Evolutionary conservation across 2,888 invertebrate genomes (phyloP).

Genomic region (Ichneumoninae sp.): DNA sequence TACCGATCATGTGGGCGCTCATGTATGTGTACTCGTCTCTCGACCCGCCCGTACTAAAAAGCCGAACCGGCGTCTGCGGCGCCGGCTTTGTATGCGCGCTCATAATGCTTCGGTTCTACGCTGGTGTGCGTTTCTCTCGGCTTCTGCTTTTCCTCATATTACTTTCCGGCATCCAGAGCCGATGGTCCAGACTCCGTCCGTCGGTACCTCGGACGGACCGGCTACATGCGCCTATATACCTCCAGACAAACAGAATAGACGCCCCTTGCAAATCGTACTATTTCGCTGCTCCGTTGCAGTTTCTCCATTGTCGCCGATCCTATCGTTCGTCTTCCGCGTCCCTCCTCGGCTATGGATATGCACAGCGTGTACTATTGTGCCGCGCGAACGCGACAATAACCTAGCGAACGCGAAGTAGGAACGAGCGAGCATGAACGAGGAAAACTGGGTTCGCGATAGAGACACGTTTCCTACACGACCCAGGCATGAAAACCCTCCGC

Average conservation of each 20-base stretch:
- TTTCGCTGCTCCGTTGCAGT: conserved; percentile 38
- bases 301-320: conserved; percentile 10
- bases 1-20: background rate
- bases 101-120: conserved; percentile 67
- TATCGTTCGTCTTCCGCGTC: conserved; percentile 49
- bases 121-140: conserved; percentile 50
- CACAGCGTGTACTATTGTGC: conserved; percentile 22
- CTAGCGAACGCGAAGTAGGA: conserved; percentile 24
- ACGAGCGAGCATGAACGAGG: conserved; percentile 33
- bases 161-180: conserved; percentile 50
- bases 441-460: conserved; percentile 37
- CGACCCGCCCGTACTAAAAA: conserved; percentile 49
- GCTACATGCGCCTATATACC: conserved; percentile 4
- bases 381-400: conserved; percentile 51
- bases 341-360: conserved; percentile 19
- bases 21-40: conserved; percentile 41
- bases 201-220: conserved; percentile 24
- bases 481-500: background rate
- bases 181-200: conserved; percentile 45
- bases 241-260: conserved; percentile 49
- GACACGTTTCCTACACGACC: conserved; percentile 36
- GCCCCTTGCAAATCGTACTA: conserved; percentile 51
- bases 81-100: conserved; percentile 74
- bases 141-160: conserved; percentile 62
- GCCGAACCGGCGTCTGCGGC: conserved; percentile 72